phyloP scores from a whole-genome alignment of 2,888 invertebrate species.

The Macrophya annulata region DNA sequence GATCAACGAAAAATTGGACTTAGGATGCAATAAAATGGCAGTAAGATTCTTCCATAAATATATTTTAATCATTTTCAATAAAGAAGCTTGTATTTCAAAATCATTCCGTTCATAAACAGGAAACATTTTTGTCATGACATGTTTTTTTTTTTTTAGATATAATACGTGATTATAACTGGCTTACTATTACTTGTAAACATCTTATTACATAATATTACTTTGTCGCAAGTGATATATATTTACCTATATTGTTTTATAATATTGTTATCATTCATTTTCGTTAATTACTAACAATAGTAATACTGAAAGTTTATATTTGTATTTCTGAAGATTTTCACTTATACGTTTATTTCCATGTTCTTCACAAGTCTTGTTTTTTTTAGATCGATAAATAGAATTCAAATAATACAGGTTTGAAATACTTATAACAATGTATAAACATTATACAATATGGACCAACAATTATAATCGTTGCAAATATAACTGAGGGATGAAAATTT shows the following conservation, averaged over 20 bases:
- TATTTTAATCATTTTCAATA: slow-evolving; percentile 45
- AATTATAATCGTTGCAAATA: background rate
- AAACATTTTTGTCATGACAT: slow-evolving; percentile 22
- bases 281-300: slow-evolving; percentile 9
- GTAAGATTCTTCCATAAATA: slow-evolving; percentile 43
- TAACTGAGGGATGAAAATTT: background rate
- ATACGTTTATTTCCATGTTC: background rate
- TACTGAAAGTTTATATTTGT: slow-evolving; percentile 41
- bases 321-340: background rate
- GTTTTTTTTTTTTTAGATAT: slow-evolving; percentile 24
- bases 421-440: background rate
- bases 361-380: background rate
- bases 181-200: background rate
- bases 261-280: slow-evolving; percentile 20
- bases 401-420: slow-evolving; percentile 12
- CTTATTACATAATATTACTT: slow-evolving; percentile 19
- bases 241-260: slow-evolving; percentile 1
- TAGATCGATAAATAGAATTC: slow-evolving; percentile 2
- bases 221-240: background rate
- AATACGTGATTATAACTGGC: background rate
- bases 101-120: slow-evolving; percentile 47
- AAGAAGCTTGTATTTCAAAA: slow-evolving; percentile 38
- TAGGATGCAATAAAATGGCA: slow-evolving; percentile 11
- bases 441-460: background rate
- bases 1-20: background rate